Base-by-base conservation (phyloP, 2,113 vertebrate genomes). In the Scolopax mira region DNA sequence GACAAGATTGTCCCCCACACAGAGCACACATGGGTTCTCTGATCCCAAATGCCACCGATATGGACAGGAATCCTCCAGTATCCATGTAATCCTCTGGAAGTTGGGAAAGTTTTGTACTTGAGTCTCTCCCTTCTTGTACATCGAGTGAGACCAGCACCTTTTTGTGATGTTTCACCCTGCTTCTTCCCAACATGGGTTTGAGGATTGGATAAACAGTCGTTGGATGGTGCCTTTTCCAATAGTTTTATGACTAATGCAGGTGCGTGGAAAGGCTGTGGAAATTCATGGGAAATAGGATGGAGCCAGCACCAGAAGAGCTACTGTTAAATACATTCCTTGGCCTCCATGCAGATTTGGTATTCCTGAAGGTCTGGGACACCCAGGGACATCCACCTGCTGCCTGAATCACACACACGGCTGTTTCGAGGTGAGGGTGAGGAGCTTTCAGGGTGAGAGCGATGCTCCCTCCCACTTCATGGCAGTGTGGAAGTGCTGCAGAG, bases 371-470 rank as follows among this genome's bases (percentile, higher is more conserved):
- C 51, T 8, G 37, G 51, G 58, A 23, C 39, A 51, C 24, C n/a
- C 44, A 31, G n/a, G 30, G 31, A 10, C 23, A 7, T 10, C 51
- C 4, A 2, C 6, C 35, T 37, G 49, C 21, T 3, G 0, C 13
- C 46, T 46, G 37, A 48, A 19, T 61, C 27, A 1, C 0, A 2
- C 30, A 27, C 27, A 6, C 22, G 23, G 44, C 60, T 66, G 39
- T 33, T 46, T 60, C 0, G 1, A 66, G 27, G 3, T 74, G 60
- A 46, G 55, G 81, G 2, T 74, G 67, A 46, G 55, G 82, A 79
- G 37, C 30, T 60, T 10, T 14, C 52, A 27, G 52, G 37, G 27
- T 51, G 15, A 18, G 21, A 28, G 21, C 2, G 27, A n/a, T 44
- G 65, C 23, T 58, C 42, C 28, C 37, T 72, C 58, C 44, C 19